A percentile compares a stretch with the other conserved stretches of the same genome.
Conservation (phyloP, 2,113 vertebrate species). For the Phrynosoma platyrhinos region DNA sequence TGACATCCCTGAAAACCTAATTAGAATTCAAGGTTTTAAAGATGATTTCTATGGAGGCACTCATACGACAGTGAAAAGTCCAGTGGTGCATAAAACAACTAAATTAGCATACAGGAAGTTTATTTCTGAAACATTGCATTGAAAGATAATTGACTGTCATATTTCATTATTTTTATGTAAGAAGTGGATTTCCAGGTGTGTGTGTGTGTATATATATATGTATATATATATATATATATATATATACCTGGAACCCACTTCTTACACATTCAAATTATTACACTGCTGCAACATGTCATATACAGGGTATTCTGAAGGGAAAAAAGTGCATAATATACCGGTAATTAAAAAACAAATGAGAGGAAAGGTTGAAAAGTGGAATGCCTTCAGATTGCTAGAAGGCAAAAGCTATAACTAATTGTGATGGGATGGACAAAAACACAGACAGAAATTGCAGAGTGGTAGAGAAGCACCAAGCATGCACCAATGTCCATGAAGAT, state of each 20-base stretch:
- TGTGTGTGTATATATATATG: background rate
- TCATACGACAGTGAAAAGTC: background rate
- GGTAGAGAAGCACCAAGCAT: too few species aligned
- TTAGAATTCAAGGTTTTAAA: conserved; percentile 16
- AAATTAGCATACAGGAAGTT: conserved; percentile 29
- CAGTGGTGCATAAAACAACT: conserved; percentile 11
- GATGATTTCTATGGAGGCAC: conserved; percentile 13
- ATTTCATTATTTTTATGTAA: conserved; percentile 25
- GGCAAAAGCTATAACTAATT: background rate
- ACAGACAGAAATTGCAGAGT: background rate
- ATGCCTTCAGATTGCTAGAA: background rate
- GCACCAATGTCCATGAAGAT: background rate
- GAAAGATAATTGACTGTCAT: conserved; percentile 35
- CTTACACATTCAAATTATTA: background rate
- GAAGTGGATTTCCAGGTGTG: conserved; percentile 2
- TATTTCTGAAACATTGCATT: conserved; percentile 4
- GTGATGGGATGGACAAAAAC: background rate
- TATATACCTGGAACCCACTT: background rate
- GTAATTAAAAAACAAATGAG: background rate
- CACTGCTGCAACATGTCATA: background rate
- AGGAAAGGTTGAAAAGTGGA: background rate
- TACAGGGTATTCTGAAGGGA: background rate
- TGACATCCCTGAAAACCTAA: conserved; percentile 17
- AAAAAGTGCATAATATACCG: background rate
- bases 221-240: background rate